Percentiles rank a stretch among this genome's conserved stretches.
phyloP scores from a whole-genome alignment of 2,113 vertebrate genomes.

The Microcebus ravelobensis region DNA sequence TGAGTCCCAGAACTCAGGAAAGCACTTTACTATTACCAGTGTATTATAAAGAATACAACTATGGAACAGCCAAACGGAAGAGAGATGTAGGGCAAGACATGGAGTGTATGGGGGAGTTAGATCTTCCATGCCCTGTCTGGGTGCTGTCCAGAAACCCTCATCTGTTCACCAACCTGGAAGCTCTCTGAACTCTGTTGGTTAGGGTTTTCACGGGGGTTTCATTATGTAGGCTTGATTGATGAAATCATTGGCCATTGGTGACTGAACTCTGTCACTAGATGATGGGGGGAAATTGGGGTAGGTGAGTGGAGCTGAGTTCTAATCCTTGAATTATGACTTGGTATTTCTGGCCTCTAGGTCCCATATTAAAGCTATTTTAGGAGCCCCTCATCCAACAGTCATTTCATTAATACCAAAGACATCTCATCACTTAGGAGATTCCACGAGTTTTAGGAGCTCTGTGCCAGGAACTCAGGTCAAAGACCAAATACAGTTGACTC shows the following conservation, averaged over 20 bases:
- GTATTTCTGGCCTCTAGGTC: neutral
- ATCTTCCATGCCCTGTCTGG: neutral
- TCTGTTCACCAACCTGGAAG: neutral
- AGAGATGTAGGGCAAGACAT: neutral
- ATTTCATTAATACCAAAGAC: neutral
- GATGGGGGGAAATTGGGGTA: no score
- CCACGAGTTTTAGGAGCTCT: neutral
- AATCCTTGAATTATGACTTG: neutral
- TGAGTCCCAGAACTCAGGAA: neutral
- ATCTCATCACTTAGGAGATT: neutral
- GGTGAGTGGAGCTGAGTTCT: neutral
- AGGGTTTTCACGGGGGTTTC: neutral
- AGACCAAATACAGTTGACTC: neutral
- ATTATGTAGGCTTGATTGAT: neutral
- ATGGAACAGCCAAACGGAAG: neutral
- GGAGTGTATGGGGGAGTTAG: neutral
- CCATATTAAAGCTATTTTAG: neutral
- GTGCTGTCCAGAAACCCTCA: rapidly evolving
- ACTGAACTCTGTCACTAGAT: neutral
- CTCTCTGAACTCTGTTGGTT: neutral
- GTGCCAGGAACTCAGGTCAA: neutral
- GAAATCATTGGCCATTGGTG: neutral
- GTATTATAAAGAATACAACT: neutral
- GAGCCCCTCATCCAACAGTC: neutral
- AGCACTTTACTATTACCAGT: neutral